phyloP scores from a whole-genome alignment of 1,140 invertebrate species.

The Trichonephila clavata region DNA sequence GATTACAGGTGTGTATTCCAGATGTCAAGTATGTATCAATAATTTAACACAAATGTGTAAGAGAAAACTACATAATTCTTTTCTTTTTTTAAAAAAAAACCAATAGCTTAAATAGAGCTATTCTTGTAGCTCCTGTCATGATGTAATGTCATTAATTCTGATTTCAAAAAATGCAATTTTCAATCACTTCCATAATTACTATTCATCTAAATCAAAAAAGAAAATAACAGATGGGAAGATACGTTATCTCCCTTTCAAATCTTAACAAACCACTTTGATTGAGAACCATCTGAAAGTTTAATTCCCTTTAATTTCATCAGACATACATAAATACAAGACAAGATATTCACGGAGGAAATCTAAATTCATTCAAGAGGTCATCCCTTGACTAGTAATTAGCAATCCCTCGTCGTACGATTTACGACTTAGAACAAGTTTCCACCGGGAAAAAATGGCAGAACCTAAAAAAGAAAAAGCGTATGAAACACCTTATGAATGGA shows the following conservation, averaged over 20 bases:
- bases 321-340: not conserved
- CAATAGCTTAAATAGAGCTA: too few species aligned
- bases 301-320: not conserved
- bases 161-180: not conserved
- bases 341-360: not conserved
- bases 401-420: not conserved
- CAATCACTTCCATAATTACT: not conserved
- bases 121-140: too few species aligned
- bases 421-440: not conserved
- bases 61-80: too few species aligned
- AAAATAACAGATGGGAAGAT: not conserved
- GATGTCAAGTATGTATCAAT: too few species aligned
- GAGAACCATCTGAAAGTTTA: not conserved
- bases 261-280: not conserved
- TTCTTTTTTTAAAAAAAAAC: too few species aligned
- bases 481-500: not conserved
- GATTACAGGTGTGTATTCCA: too few species aligned
- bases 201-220: not conserved
- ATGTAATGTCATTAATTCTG: too few species aligned
- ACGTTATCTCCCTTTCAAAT: not conserved
- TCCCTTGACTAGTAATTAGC: not conserved
- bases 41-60: too few species aligned
- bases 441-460: not conserved
- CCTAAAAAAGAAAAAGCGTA: not conserved
- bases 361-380: not conserved